Base-by-base conservation (phyloP, 23 tunicate species). In the Pegea sp. region DNA sequence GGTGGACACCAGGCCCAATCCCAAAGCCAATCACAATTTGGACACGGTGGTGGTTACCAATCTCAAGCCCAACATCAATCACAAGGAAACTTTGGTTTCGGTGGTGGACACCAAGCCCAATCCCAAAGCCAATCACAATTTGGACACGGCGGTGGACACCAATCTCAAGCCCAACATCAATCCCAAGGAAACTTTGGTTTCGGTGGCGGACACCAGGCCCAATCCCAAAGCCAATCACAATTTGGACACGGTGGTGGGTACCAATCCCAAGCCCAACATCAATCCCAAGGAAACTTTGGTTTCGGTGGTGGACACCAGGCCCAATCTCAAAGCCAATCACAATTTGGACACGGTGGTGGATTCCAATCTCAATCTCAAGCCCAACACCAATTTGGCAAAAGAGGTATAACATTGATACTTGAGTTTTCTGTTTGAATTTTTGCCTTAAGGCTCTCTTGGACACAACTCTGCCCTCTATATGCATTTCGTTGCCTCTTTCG, bases 341-440 rank as follows among this genome's bases (percentile, higher is more conserved):
- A 38, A 38, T 8, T 8, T 8, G 46, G 46, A 8, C 11, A 38
- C 11, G 46, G 46, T 8, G 46, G 46, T 38, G 46, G 46, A 38
- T 11, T 11, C 11, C 46, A 38, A 38, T 56, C 28, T 23, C 72
- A 66, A 42, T 29, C 24, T 20, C 72, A 66, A 43, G 21, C 42
- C 24, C 63, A 66, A 29, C 5, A 19, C 11, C 57, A 58, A 19
- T 19, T 33, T 26, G 72, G 72, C 1, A 49, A 49, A 13, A 20
- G 18, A 16, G 57, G 49, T 22, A 8, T 16, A 16, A 38, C 46
- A 38, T 38, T 38, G 46, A 38, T 38, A 8, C 16, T 38, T 38
- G 16, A 38, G 46, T 38, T 38, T 38, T 38, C 16, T 38, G 46
- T 38, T 8, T 38, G 16, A 38, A 38, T 8, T 38, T 38, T 38